Evolutionary conservation across 1,140 invertebrate genomes (phyloP).

Genomic region (Plutomurus gul): DNA sequence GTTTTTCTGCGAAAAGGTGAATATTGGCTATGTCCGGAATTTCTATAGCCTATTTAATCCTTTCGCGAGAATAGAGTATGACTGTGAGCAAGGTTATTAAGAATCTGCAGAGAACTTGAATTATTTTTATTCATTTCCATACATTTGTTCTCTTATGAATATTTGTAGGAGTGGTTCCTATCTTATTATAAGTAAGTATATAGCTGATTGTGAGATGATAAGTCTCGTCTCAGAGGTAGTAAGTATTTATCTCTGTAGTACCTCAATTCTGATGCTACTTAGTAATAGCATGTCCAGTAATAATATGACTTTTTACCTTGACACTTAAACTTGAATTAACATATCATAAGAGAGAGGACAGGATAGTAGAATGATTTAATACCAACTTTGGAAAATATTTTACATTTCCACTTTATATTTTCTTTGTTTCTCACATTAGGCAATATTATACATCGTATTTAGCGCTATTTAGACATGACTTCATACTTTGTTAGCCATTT

Average conservation of each 20-base stretch:
- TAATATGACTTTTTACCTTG: background rate
- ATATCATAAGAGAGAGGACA: background rate
- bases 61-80: too few species aligned
- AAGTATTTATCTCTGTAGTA: background rate
- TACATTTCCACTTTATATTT: too few species aligned
- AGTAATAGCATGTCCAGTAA: background rate
- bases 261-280: background rate
- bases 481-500: too few species aligned
- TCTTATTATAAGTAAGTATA: too few species aligned
- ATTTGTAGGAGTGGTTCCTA: slow-evolving; percentile 16
- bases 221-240: background rate
- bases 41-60: background rate
- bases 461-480: too few species aligned
- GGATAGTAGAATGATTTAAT: background rate
- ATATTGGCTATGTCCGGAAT: background rate
- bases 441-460: too few species aligned
- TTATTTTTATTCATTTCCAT: slow-evolving; percentile 30
- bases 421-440: too few species aligned
- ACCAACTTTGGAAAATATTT: background rate
- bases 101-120: slow-evolving; percentile 11
- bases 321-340: slow-evolving; percentile 17
- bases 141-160: slow-evolving; percentile 1
- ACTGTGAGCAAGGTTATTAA: slow-evolving; percentile 5
- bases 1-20: too few species aligned
- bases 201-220: background rate